phyloP scores from a whole-genome alignment of 2,797 vertebrate species.

The Erithacus rubecula region DNA sequence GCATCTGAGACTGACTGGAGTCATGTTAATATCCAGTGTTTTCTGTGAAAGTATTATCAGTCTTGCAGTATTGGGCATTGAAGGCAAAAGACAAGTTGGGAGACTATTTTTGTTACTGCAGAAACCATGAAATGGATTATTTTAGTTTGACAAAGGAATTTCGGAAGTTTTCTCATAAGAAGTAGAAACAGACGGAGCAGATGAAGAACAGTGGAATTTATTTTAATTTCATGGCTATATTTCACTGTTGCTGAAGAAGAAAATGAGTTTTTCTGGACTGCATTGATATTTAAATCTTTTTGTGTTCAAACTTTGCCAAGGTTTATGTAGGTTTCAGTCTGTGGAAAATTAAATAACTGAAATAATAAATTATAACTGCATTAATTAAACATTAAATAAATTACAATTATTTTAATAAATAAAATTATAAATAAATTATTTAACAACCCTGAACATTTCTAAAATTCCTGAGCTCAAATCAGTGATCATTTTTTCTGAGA shows the following conservation, averaged over 20 bases:
- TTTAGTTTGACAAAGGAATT: background rate
- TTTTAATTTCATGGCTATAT: background rate
- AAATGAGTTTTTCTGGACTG: background rate
- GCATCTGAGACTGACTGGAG: background rate
- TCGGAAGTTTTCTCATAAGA: background rate
- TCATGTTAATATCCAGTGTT: background rate
- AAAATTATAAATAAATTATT: background rate
- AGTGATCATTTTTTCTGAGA: background rate
- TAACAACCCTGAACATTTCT: background rate
- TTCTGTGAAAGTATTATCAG: background rate
- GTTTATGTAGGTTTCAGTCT: background rate
- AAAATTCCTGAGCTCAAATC: background rate
- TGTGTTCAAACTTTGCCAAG: background rate
- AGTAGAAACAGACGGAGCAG: background rate
- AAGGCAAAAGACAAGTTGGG: background rate
- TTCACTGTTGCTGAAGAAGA: background rate
- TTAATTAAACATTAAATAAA: background rate
- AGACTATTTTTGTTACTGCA: background rate
- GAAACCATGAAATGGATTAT: background rate
- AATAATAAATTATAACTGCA: background rate
- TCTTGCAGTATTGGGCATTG: background rate
- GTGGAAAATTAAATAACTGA: background rate
- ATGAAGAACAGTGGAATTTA: background rate
- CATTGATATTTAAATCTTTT: background rate
- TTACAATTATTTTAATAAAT: no score